phyloP scores from a whole-genome alignment of 2,797 vertebrate species.

The Alca torda region DNA sequence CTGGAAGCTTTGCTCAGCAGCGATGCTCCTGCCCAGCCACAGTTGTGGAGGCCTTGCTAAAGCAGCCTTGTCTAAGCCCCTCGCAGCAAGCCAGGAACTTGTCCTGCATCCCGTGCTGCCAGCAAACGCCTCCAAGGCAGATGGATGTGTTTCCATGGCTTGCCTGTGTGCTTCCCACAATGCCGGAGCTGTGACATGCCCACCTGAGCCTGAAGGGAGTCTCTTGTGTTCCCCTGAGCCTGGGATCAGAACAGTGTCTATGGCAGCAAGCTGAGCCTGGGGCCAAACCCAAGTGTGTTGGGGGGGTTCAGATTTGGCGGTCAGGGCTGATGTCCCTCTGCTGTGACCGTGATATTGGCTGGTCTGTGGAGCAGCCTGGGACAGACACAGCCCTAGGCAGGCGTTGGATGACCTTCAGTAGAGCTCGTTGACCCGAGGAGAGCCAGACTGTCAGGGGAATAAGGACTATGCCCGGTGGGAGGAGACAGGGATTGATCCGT shows the following conservation, averaged over 20 bases:
- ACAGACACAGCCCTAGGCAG: accelerated
- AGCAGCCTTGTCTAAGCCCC: background rate
- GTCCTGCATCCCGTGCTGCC: background rate
- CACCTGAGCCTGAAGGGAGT: background rate
- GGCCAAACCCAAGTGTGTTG: background rate
- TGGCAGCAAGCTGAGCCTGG: background rate
- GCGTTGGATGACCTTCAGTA: background rate
- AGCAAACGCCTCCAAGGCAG: background rate
- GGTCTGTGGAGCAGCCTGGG: background rate
- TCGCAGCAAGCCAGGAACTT: background rate
- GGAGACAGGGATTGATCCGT: background rate
- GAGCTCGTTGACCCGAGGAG: background rate
- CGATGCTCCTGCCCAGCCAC: background rate
- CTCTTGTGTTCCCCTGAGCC: accelerated
- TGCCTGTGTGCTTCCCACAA: accelerated
- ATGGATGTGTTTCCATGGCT: background rate
- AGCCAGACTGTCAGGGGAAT: background rate
- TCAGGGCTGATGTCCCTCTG: background rate
- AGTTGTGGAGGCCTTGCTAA: background rate
- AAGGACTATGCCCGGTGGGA: background rate
- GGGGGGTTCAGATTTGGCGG: background rate
- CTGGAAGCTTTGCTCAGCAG: background rate
- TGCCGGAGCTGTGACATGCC: background rate
- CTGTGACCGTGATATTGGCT: background rate
- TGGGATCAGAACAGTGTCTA: background rate